Evolutionary conservation across 2,797 vertebrate species (phyloP).

Genomic region (Orientallactaga sibirica): DNA sequence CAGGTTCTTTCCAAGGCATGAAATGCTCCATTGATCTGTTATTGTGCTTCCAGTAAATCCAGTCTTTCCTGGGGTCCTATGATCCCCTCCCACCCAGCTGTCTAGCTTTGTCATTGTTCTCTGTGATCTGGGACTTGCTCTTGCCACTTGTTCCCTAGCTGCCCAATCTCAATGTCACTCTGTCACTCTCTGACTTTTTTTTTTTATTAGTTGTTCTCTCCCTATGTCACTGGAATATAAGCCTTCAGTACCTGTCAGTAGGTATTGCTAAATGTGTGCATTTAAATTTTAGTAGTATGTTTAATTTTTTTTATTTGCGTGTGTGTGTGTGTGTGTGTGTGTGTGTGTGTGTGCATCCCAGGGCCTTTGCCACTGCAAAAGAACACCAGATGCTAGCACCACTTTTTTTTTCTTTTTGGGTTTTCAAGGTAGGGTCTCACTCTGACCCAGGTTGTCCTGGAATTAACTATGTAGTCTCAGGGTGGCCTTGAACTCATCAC

Average conservation of each 20-base stretch:
- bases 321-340: too few species aligned
- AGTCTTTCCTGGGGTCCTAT: not conserved
- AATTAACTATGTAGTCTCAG: too few species aligned
- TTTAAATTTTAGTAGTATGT: not conserved
- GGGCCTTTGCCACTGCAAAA: too few species aligned
- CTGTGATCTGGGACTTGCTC: not conserved
- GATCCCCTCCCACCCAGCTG: not conserved
- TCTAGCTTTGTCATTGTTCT: not conserved
- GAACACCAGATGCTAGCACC: too few species aligned
- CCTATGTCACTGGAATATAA: not conserved
- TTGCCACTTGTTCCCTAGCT: not conserved
- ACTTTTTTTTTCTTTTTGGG: too few species aligned
- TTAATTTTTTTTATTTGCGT: too few species aligned
- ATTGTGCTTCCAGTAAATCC: not conserved
- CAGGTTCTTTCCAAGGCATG: not conserved
- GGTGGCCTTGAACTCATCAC: too few species aligned
- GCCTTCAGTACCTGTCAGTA: not conserved
- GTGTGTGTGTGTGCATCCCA: too few species aligned
- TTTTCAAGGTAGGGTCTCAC: too few species aligned
- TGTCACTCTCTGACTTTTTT: not conserved
- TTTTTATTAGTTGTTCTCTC: not conserved
- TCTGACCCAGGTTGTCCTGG: too few species aligned
- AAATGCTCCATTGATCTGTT: not conserved
- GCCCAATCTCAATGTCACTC: too few species aligned
- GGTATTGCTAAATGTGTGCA: constrained; percentile 7